Evolutionary conservation across 2,113 vertebrate species (phyloP), one percentile per base, ranked within the genome.

Genomic region (Lepisosteus osseus): DNA sequence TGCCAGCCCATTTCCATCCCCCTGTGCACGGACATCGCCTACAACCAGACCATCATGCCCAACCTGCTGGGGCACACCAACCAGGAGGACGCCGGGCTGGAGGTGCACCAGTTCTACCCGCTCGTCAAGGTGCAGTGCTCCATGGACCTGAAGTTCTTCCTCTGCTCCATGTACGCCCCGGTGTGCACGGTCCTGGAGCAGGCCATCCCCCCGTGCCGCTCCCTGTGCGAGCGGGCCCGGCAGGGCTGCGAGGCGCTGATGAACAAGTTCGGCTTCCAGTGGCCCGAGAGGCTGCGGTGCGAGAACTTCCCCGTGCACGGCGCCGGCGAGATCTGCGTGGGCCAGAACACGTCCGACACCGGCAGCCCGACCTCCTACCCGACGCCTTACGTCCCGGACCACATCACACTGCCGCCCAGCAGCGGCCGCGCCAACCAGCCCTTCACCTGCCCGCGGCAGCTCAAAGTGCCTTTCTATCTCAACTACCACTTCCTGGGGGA

Each of bases 1-100:
- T 96, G 95, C 73, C 95, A 96, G 72, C 94, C 94, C 74, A 96
- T 96, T 73, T 96, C 95, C 69, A 96, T 96, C 75, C 95, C 95
- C 4, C 88, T 96, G 7, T 96, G 95, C 86, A 96, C 95, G 64
- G 92, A 95, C 84, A 91, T 96, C n/a, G 90, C 92, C 72, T 96
- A 96, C 88, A 96, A 95, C 83, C 92, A 93, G 83, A 96, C 94
- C 72, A 94, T 96, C 87, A 89, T 95, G 92, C 94, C 94, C 74
- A 96, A 95, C 81, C 90, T 96, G 45, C 85, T 96, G 81, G 94
- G 94, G 0, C 94, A 96, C 88, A 88, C 88, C 15, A 94, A 86
- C 80, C 94, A 96, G 77, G 94, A 95, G 81, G 94, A 95, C 6
- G 94, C 94, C 0, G 94, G 94, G 54, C 89, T 95, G 73, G 94